Conservation (phyloP, 2,888 invertebrate genomes). For the Molorchus minor region DNA sequence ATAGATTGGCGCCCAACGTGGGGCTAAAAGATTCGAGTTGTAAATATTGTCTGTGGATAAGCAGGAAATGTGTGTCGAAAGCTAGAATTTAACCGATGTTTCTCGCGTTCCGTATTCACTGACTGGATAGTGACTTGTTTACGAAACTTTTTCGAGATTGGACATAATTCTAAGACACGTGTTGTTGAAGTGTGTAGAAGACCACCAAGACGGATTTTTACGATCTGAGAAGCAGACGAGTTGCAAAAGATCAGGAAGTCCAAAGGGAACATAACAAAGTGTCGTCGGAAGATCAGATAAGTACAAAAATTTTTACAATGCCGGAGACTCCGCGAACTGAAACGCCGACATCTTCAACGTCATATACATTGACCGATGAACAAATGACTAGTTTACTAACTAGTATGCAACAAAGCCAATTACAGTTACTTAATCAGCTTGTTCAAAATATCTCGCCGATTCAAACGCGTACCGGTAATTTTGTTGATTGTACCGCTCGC, state of each 20-base stretch:
- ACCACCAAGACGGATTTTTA: background rate
- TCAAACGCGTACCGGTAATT: background rate
- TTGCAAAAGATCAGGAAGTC: background rate
- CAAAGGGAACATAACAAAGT: background rate
- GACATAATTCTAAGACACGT: too few species aligned
- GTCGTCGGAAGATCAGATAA: background rate
- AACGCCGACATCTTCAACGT: background rate
- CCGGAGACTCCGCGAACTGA: background rate
- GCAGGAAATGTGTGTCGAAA: background rate
- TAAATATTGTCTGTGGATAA: background rate
- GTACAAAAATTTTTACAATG: background rate
- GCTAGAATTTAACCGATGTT: background rate
- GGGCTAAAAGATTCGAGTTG: background rate
- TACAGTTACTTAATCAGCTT: background rate
- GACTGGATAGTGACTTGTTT: background rate
- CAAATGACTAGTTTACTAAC: background rate
- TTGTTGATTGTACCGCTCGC: slow-evolving; percentile 3
- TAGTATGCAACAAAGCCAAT: background rate
- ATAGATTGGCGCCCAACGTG: background rate
- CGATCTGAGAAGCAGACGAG: slow-evolving; percentile 3
- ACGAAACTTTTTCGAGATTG: too few species aligned
- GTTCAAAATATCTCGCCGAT: background rate
- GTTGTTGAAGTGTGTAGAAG: too few species aligned
- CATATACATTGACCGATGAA: background rate
- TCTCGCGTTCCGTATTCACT: background rate